Base-by-base conservation (phyloP, 2,113 vertebrate species). In the Scopus umbretta region DNA sequence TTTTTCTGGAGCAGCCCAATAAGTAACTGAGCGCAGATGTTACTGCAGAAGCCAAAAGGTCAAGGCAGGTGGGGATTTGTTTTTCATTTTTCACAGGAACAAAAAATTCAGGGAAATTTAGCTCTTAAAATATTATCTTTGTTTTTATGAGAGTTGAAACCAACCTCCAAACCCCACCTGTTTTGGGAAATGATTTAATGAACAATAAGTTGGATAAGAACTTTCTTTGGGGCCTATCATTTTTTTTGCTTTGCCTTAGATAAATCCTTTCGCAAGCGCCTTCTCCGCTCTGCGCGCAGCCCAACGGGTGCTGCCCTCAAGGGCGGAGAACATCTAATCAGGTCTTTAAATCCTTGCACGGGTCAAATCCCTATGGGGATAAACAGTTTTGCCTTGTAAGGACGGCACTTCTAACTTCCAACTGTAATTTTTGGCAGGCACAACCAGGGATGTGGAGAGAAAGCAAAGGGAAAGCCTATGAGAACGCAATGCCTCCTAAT, bases 11-110 rank as follows among this genome's bases (percentile, higher is more conserved):
- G 80, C 65, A 73, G 86, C 32, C 71, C 88, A 79, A 13, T 59
- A 86, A 91, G 68, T 59, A 90, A 70, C 78, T 42, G 76, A 96
- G 61, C 62, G 58, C 38, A 89, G 67, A 70, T 70, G 79, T 63
- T 85, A 94, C 47, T 38, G 79, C 43, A 85, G 70, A 72, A 92
- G 85, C 66, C 78, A 63, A 90, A 95, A 93, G 92, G 92, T 97
- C 81, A 92, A 17, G 85, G 18, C 71, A 82, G 62, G 17, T 61
- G 40, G 66, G 70, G 52, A 82, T 88, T 86, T 94, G 70, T 1
- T 43, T 84, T 71, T 80, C 70, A 40, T 16, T 88, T 96, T 91
- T 74, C 70, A 70, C 5, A 62, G 63, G 71, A 86, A 62, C 20
- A 72, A 74, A 85, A 82, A 40, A 79, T 5, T 45, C n/a, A 47